Evolutionary conservation across 1,140 invertebrate species (phyloP), one percentile per base, ranked within the genome.

Genomic region (Aethina tumida): DNA sequence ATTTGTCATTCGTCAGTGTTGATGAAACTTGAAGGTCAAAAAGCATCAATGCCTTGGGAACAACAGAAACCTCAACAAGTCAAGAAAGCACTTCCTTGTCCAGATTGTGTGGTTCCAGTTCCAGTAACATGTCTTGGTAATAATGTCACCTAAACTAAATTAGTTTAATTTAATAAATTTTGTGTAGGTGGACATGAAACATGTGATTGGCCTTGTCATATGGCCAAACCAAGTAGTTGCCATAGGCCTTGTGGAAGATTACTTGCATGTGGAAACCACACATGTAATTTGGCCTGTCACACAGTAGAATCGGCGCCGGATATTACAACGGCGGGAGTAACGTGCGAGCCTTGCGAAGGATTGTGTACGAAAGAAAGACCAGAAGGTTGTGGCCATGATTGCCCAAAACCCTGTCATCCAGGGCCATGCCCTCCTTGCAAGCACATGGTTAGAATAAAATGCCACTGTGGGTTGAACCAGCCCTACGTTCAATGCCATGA

Each of bases 161-260:
- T n/a, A n/a, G n/a, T n/a, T n/a, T n/a, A n/a, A n/a, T n/a, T n/a
- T n/a, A n/a, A n/a, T n/a, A n/a, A n/a, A n/a, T n/a, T n/a, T n/a
- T n/a, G n/a, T 45, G 15, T 85, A 41, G 89, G 90, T 1, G 73
- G 73, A 21, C 90, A 95, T 60, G 88, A 92, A 67, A 75, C 73
- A 4, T 62, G 65, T n/a, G 59, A 73, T 9, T 77, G 79, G 65
- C 77, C 84, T 1, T 96, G 91, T 61, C 71, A 77, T 53, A 67
- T 71, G 45, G 77, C 86, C 1, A 68, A 64, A 33, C 68, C 80
- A 0, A 68, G 67, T 10, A 82, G 81, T 8, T 96, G 91, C 63
- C 72, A 76, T 2, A 69, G 82, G 29, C 56, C 64, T 16, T 93
- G 88, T 67, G 81, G 79, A 0, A 65, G 71, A 41, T 25, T 57